A percentile compares a stretch with the other conserved stretches of the same genome.
Evolutionary conservation across 2,888 invertebrate species (phyloP).

Genomic region (Lasioglossum figueresi): DNA sequence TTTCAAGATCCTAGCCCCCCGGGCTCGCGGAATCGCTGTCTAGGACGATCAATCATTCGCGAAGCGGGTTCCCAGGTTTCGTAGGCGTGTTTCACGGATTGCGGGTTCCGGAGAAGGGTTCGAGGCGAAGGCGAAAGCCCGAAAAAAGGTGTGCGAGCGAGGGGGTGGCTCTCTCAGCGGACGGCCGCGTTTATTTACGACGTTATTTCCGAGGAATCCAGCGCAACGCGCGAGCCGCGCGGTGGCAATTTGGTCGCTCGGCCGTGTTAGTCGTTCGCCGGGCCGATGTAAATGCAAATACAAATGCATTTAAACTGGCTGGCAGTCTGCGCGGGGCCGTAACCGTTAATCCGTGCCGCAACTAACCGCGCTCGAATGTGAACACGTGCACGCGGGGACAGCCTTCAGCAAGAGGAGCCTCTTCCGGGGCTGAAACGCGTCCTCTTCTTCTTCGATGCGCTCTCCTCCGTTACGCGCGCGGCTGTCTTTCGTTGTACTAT

Average conservation of each 20-base stretch:
- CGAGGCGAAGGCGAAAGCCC: conserved; percentile 15
- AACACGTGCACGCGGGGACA: conserved; percentile 45
- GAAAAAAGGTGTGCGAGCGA: conserved; percentile 24
- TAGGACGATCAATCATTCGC: conserved; percentile 42
- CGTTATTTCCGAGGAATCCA: conserved; percentile 71
- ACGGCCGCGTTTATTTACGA: conserved; percentile 67
- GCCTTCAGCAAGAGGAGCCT: neutral
- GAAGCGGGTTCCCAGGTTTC: conserved; percentile 3
- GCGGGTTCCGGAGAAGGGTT: conserved; percentile 40
- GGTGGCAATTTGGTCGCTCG: conserved; percentile 71
- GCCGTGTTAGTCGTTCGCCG: conserved; percentile 66
- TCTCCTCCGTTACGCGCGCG: neutral
- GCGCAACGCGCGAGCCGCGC: conserved; percentile 43
- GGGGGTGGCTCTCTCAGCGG: conserved; percentile 35
- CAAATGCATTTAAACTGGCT: conserved; percentile 74
- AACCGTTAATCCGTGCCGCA: conserved; percentile 72
- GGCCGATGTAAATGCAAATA: conserved; percentile 77
- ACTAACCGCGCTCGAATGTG: conserved; percentile 70
- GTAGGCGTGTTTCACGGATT: conserved; percentile 56
- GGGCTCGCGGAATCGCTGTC: conserved; percentile 15
- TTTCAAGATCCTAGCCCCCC: neutral
- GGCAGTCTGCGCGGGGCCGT: conserved; percentile 53
- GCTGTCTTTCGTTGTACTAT: neutral
- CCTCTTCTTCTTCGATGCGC: conserved; percentile 60
- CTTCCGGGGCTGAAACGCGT: conserved; percentile 42